Evolutionary conservation across 2,888 invertebrate genomes (phyloP).

Genomic region (Aporophyla lueneburgensis): DNA sequence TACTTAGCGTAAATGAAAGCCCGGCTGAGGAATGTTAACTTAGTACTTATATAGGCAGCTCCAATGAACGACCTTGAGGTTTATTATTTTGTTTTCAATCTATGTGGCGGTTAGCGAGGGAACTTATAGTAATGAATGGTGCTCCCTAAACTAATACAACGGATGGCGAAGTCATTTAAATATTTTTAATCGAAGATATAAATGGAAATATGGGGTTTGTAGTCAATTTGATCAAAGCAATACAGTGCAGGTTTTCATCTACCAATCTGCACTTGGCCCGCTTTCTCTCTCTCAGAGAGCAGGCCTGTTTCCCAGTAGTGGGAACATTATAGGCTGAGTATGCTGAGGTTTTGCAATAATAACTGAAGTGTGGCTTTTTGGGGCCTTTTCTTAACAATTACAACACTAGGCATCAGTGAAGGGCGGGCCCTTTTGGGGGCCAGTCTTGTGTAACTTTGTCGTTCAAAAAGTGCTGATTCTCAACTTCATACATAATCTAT

Average conservation of each 20-base stretch:
- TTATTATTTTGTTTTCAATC: neutral
- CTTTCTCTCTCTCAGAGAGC: too few species aligned
- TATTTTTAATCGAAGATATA: neutral
- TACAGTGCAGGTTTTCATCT: too few species aligned
- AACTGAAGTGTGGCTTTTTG: neutral
- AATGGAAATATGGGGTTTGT: neutral
- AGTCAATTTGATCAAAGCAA: neutral
- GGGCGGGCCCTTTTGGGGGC: neutral
- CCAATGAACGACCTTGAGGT: conserved; percentile 35
- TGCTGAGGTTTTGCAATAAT: neutral
- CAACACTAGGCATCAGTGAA: too few species aligned
- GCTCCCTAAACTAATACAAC: neutral
- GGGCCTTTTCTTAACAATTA: too few species aligned
- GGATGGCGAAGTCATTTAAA: conserved; percentile 1
- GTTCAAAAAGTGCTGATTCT: neutral
- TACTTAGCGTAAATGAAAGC: conserved; percentile 32
- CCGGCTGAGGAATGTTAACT: conserved; percentile 22
- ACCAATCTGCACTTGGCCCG: too few species aligned
- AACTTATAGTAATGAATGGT: neutral
- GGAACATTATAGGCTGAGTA: too few species aligned
- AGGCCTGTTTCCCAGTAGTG: too few species aligned
- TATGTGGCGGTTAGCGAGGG: conserved; percentile 23
- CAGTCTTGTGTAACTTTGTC: neutral
- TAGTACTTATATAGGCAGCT: conserved; percentile 1
- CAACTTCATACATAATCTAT: neutral